A percentile compares a stretch with the other conserved stretches of the same genome.
These are phyloP conservation scores for Orientallactaga sibirica DNA, from an alignment of 2,797 vertebrate genomes.

Conservation along the genomic window DNA sequence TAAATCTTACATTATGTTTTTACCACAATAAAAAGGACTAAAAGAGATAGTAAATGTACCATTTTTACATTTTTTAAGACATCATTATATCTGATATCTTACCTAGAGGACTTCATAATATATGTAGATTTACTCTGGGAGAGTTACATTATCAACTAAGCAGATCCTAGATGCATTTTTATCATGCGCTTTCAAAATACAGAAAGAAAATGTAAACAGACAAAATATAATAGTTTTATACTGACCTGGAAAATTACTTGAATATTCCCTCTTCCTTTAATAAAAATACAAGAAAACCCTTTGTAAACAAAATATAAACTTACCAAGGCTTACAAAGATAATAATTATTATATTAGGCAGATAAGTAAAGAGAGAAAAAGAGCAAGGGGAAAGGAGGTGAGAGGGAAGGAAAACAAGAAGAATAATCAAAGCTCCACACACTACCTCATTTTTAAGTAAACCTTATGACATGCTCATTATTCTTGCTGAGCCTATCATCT, in stretches of 20 bases:
- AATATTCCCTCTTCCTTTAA: not conserved
- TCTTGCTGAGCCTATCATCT: not conserved
- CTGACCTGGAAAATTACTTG: conserved; percentile 4
- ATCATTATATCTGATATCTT: not conserved
- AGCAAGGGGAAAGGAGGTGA: too few relatives aligned
- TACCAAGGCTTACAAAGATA: not conserved
- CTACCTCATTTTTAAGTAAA: not conserved
- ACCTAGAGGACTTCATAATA: conserved; percentile 18
- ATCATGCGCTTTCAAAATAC: not conserved
- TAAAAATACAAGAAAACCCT: conserved; percentile 3
- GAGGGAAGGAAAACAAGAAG: not conserved
- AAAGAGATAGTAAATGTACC: not conserved
- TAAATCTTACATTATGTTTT: conserved; percentile 34
- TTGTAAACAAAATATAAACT: conserved; percentile 26
- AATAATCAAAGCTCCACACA: not conserved
- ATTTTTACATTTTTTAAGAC: conserved; percentile 36
- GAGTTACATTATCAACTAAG: not conserved
- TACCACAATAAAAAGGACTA: not conserved
- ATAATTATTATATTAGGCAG: not conserved
- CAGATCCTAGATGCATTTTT: not conserved
- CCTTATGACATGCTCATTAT: not conserved
- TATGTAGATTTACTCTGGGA: not conserved
- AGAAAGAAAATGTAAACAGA: not conserved
- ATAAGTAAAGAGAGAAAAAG: not conserved
- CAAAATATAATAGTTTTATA: not conserved